These are phyloP conservation scores for Melanogrammus aeglefinus DNA, from an alignment of 2,797 vertebrate genomes.

Conservation along the genomic window DNA sequence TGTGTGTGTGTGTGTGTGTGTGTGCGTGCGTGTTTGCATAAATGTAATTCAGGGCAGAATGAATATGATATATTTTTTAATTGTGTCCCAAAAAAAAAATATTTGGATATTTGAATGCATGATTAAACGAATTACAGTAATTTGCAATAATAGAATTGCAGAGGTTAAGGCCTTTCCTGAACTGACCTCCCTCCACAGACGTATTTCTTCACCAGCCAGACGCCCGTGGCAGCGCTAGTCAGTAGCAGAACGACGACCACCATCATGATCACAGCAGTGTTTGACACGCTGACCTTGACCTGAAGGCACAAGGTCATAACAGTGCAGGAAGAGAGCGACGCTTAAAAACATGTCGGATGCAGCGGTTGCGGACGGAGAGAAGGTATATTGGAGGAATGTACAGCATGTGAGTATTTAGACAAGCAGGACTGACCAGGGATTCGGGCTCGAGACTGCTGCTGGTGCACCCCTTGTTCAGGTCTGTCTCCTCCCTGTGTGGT, in stretches of 20 bases:
- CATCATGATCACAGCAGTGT: conserved; percentile 76
- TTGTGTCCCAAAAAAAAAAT: no score
- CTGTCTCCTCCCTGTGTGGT: conserved; percentile 77
- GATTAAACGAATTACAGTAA: neutral
- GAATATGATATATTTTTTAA: neutral
- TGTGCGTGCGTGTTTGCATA: neutral
- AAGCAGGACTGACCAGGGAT: conserved; percentile 66
- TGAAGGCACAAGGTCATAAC: conserved; percentile 22
- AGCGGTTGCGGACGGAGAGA: neutral
- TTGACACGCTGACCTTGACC: conserved; percentile 61
- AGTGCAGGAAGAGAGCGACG: neutral
- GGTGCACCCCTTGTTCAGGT: conserved; percentile 83
- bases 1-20: no score
- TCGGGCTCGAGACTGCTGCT: conserved; percentile 74
- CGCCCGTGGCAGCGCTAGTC: conserved; percentile 68
- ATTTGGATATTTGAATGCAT: neutral
- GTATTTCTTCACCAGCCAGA: conserved; percentile 89
- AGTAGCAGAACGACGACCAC: conserved; percentile 81
- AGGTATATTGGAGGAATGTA: neutral
- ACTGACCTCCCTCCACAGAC: conserved; percentile 91
- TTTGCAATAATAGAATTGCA: neutral
- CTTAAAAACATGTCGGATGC: neutral
- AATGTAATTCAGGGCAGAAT: neutral
- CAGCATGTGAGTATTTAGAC: neutral
- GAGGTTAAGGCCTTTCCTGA: neutral